Evolutionary conservation across 2,797 vertebrate species (phyloP), one percentile per base, ranked within the genome.

Genomic region (Bryconaethiops microstoma): DNA sequence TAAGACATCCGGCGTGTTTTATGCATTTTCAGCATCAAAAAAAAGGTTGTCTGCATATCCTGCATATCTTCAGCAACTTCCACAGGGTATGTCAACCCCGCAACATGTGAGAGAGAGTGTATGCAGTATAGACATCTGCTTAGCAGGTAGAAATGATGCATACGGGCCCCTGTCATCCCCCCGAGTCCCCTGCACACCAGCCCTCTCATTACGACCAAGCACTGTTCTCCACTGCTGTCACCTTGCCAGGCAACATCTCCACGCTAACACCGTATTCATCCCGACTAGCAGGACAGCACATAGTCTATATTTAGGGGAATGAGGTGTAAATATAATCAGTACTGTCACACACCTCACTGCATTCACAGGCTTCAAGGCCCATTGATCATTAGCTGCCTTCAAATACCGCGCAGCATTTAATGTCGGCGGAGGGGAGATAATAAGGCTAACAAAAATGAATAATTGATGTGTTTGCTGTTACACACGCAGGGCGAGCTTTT

Each of bases 401-500:
- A 90, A 87, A 89, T 80, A 83, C 77, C 70, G 76, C 63, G 35
- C 68, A 81, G 79, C 84, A 79, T 80, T 87, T 86, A 80, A 83
- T 87, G 85, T 78, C 67, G 64, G 80, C 73, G 62, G 81, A 74
- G 75, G 70, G 83, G 81, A 86, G 82, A 86, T 88, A 88, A 87
- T 84, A 48, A 81, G 83, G 84, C 85, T 85, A 82, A 86, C 75
- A 82, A 81, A 86, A 39, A 88, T 90, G 86, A 83, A 91, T 92
- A 90, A 92, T 93, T 90, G 88, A 91, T 91, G 88, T 81, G 86
- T 80, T 83, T 85, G 87, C 84, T 54, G 69, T 88, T 85, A 84
- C 84, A 84, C 83, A 70, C 75, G 45, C 83, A 76, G 77, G 76
- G 80, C 64, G 78, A 79, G 77, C 83, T 83, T 86, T 86, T 79